A percentile compares a stretch with the other conserved stretches of the same genome.
Conservation (phyloP, 2,113 vertebrate species). For the Phasianus colchicus region DNA sequence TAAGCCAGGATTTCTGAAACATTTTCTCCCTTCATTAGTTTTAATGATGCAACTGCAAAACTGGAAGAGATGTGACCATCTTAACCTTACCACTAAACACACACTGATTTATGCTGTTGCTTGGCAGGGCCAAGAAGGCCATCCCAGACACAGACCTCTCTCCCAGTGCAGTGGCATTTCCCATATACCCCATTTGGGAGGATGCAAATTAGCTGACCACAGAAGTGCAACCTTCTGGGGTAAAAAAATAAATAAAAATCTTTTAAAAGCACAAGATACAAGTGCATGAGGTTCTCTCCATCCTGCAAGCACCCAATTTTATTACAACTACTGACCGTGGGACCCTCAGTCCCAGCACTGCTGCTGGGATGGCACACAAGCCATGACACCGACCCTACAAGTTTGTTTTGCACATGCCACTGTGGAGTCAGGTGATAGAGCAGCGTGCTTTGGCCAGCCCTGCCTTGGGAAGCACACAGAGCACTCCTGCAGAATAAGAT, state of each 20-base stretch:
- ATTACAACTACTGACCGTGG: neutral
- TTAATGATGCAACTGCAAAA: neutral
- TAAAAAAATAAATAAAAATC: neutral
- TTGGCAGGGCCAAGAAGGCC: neutral
- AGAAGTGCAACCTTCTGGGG: neutral
- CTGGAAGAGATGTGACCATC: neutral
- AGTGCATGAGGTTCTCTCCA: neutral
- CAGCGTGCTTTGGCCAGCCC: neutral
- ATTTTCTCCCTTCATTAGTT: neutral
- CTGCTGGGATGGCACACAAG: neutral
- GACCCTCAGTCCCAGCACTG: fast-evolving
- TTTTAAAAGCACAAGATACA: neutral
- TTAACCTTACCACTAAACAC: neutral
- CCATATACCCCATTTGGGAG: neutral
- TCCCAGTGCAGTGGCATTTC: neutral
- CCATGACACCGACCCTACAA: neutral
- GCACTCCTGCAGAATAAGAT: neutral
- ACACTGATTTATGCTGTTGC: neutral
- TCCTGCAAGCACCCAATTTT: neutral
- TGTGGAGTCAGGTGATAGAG: neutral
- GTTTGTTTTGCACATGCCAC: constrained; percentile 40
- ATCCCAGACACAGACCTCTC: neutral
- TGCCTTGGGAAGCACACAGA: constrained; percentile 40
- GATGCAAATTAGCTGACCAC: neutral
- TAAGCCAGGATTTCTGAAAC: neutral